Evolutionary conservation across 2,113 vertebrate species (phyloP), one percentile per base, ranked within the genome.

Genomic region (Plotosus lineatus): DNA sequence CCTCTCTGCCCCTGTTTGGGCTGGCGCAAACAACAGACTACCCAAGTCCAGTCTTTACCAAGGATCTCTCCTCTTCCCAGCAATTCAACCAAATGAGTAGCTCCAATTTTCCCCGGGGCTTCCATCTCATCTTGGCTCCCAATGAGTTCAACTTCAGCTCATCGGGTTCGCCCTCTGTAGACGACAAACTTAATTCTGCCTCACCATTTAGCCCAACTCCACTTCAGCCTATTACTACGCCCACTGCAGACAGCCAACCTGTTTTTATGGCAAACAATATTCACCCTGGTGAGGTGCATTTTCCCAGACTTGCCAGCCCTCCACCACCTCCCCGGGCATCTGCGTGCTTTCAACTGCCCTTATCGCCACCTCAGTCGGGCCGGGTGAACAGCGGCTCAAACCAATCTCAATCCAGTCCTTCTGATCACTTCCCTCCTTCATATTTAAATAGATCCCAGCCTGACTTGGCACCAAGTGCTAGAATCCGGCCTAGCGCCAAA

Each of bases 11-110:
- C 0, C 87, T 95, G 65, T 97, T 97, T 7, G 97, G 97, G 90
- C 94, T 96, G 89, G 96, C 98, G 79, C 96, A 97, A 89, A 96
- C 96, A 2, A 96, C 96, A 6, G 96, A 97, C 91, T 98, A 97
- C 90, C 95, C 95, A 84, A 97, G 95, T 81, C 92, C 96, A 0
- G 92, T 95, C 75, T 96, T 97, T 74, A 93, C 92, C 89, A 97
- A 95, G 88, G 97, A 98, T 77, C 88, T 94, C 76, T 93, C 95
- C 72, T 92, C 85, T 87, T 95, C 96, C 23, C 91, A 93, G 23
- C 97, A 96, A 81, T 92, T 93, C 40, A 95, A 95, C 86, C 96
- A 95, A 82, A 95, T 96, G 60, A 91, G 95, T 71, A 95, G 94
- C 90, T 92, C 95, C 75, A 96, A 95, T 88, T 92, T 97, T 82